Percentiles rank a stretch among this genome's conserved stretches.
Conservation (phyloP, 2,113 vertebrate species). For the Bubo bubo region DNA sequence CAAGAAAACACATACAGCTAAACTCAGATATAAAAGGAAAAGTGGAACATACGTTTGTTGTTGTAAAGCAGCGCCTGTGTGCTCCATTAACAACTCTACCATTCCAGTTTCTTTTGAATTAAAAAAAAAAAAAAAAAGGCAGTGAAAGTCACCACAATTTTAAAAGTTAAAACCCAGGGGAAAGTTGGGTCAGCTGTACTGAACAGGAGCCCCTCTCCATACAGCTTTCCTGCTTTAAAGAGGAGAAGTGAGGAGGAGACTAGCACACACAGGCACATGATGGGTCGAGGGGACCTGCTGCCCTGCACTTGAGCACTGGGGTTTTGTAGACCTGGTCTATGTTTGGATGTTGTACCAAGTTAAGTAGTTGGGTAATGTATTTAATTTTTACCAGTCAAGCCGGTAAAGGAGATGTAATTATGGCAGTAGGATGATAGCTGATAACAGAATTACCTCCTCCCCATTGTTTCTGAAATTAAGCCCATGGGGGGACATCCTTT, state of each 20-base stretch:
- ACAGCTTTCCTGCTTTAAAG: conserved; percentile 5
- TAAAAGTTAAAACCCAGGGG: not conserved
- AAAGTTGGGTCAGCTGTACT: not conserved
- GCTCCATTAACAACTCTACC: conserved; percentile 27
- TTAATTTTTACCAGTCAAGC: not conserved
- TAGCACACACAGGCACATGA: not conserved
- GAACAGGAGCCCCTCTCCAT: not conserved
- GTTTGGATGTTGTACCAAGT: not conserved
- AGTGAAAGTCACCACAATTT: not conserved
- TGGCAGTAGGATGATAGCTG: not conserved
- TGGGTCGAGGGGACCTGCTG: not conserved
- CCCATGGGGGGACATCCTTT: not conserved
- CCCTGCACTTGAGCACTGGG: not conserved
- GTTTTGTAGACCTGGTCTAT: not conserved
- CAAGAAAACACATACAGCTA: conserved; percentile 70
- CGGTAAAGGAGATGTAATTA: not conserved
- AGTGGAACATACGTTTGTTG: conserved; percentile 65
- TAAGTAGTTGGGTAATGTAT: rapidly evolving
- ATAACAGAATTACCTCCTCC: not conserved
- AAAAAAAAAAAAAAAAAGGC: not conserved
- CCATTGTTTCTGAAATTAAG: not conserved
- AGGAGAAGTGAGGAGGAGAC: not conserved
- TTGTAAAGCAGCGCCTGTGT: conserved; percentile 63
- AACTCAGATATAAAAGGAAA: conserved; percentile 72
- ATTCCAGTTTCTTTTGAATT: conserved; percentile 25